Evolutionary conservation across 2,797 vertebrate species (phyloP).

Genomic region (Antennarius maculatus): DNA sequence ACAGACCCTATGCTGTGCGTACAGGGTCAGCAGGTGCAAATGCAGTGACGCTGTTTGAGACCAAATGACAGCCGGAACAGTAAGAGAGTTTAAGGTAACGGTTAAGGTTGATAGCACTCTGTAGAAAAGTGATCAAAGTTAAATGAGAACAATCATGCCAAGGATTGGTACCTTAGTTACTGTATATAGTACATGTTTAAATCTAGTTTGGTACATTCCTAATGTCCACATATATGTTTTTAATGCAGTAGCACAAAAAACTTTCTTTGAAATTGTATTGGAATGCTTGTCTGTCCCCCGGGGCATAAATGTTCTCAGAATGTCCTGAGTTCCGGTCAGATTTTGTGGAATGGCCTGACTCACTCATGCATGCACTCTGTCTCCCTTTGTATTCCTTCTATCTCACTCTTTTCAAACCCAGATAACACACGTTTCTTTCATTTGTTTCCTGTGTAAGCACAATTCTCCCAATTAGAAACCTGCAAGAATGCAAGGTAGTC

Average conservation of each 20-base stretch:
- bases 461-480: too few relatives aligned
- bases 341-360: constrained; percentile 73
- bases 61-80: too few relatives aligned
- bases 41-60: too few relatives aligned
- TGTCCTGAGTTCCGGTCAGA: constrained; percentile 69
- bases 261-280: constrained; percentile 38
- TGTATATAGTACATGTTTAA: too few relatives aligned
- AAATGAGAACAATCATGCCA: too few relatives aligned
- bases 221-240: constrained; percentile 12
- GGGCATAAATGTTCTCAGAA: constrained; percentile 70
- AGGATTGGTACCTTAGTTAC: too few relatives aligned
- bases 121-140: neutral
- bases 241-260: constrained; percentile 11
- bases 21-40: neutral
- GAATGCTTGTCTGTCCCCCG: constrained; percentile 49
- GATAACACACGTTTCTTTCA: constrained; percentile 9
- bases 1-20: neutral
- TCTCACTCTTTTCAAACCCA: constrained; percentile 24
- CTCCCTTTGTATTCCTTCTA: constrained; percentile 49
- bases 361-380: constrained; percentile 57
- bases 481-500: too few relatives aligned
- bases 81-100: too few relatives aligned
- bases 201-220: too few relatives aligned
- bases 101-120: neutral
- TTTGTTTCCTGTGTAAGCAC: constrained; percentile 10